Evolutionary conservation across 2,888 invertebrate genomes (phyloP).

Genomic region (Cerastis leucographa): DNA sequence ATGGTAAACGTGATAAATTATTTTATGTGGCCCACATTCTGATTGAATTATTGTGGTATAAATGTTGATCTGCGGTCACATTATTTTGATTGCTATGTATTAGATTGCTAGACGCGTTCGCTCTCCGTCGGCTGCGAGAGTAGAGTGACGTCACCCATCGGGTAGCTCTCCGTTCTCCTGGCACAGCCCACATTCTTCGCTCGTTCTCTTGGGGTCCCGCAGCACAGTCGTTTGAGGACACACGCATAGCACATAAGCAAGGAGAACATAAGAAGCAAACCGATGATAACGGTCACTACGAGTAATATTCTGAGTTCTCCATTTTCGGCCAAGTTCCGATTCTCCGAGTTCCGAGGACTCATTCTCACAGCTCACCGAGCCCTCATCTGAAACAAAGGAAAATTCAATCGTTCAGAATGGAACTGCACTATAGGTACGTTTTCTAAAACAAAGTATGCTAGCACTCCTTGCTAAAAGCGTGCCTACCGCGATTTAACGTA

Average conservation of each 20-base stretch:
- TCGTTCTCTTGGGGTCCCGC: conserved; percentile 88
- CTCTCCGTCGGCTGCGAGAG: conserved; percentile 92
- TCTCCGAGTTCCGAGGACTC: conserved; percentile 79
- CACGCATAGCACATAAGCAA: conserved; percentile 93
- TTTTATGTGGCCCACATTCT: conserved; percentile 18
- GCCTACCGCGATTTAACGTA: conserved; percentile 12
- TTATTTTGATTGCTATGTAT: conserved; percentile 31
- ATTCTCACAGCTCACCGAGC: conserved; percentile 71
- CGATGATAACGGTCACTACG: conserved; percentile 91
- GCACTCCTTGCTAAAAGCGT: conserved; percentile 17
- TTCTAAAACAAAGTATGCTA: not conserved
- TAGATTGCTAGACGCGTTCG: conserved; percentile 82
- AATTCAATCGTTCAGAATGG: conserved; percentile 21
- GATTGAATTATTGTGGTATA: conserved; percentile 41
- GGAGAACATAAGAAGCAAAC: conserved; percentile 91
- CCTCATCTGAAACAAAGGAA: conserved; percentile 75
- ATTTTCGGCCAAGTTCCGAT: conserved; percentile 79
- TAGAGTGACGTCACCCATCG: conserved; percentile 91
- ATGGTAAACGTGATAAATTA: conserved; percentile 43
- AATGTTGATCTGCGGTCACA: conserved; percentile 40
- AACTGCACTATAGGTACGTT: conserved; percentile 14
- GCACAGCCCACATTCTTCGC: conserved; percentile 83
- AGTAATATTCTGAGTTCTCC: conserved; percentile 91
- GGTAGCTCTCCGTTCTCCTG: conserved; percentile 89
- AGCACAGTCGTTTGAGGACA: conserved; percentile 92